These are phyloP conservation scores for Tubiluchus corallicola DNA, from an alignment of 2,888 invertebrate species.

Conservation along the genomic window DNA sequence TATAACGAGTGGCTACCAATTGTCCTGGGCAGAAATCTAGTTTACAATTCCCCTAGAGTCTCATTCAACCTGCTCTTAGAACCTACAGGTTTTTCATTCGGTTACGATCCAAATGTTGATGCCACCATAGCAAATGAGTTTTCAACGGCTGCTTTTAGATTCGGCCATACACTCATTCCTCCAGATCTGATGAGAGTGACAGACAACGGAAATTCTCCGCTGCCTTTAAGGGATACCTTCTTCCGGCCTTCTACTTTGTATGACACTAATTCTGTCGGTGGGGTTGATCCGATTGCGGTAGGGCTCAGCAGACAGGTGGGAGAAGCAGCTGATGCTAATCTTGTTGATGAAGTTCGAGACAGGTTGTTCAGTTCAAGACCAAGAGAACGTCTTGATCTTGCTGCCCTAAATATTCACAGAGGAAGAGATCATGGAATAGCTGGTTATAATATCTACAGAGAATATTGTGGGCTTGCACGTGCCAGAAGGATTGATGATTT, in stretches of 20 bases:
- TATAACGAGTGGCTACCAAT: neutral
- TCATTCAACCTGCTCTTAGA: no score
- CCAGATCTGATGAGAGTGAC: neutral
- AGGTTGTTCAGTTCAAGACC: no score
- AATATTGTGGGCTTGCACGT: no score
- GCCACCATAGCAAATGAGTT: neutral
- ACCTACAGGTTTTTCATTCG: no score
- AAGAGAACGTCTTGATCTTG: neutral
- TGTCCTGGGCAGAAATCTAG: neutral
- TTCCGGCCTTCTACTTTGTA: neutral
- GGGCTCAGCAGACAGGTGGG: neutral
- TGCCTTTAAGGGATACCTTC: neutral
- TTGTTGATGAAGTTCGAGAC: neutral
- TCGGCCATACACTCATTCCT: neutral
- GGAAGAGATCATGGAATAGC: neutral
- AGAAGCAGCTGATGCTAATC: neutral
- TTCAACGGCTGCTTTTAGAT: neutral
- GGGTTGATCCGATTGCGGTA: neutral
- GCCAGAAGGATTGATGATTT: no score
- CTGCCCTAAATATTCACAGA: neutral
- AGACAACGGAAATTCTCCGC: neutral
- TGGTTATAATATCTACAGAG: neutral
- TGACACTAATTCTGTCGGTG: neutral
- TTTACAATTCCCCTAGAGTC: no score
- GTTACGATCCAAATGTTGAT: slow-evolving; percentile 1